A percentile compares a stretch with the other conserved stretches of the same genome.
Conservation (phyloP, 2,888 invertebrate species). For the Melitaea athalia region DNA sequence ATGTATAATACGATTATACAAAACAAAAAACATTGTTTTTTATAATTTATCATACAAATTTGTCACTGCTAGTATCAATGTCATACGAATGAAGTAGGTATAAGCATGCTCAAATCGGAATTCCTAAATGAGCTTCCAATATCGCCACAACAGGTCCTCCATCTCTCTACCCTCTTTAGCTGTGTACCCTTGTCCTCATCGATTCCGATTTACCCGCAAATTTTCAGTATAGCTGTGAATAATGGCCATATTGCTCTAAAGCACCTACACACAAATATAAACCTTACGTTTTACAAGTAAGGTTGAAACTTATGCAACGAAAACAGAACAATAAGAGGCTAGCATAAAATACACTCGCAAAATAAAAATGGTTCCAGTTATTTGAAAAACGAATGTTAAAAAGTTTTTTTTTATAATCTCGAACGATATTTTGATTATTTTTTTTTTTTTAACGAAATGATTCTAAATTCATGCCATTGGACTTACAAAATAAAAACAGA, state of each 20-base stretch:
- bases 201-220: constrained; percentile 21
- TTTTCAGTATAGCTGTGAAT: constrained; percentile 21
- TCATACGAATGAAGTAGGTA: background rate
- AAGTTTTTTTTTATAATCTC: background rate
- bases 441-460: background rate
- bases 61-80: no score
- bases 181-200: constrained; percentile 22
- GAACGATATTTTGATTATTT: background rate
- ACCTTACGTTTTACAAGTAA: background rate
- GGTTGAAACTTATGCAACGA: background rate
- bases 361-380: constrained; percentile 6
- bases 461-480: background rate
- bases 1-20: no score
- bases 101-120: constrained; percentile 7
- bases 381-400: constrained; percentile 6
- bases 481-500: background rate
- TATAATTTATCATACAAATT: no score
- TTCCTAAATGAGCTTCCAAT: constrained; percentile 27
- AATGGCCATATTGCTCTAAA: constrained; percentile 11
- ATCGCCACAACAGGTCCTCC: constrained; percentile 27
- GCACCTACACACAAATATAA: background rate
- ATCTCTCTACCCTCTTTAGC: constrained; percentile 21
- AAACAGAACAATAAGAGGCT: background rate
- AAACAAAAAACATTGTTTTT: no score
- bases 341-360: constrained; percentile 2